Evolutionary conservation across 2,888 invertebrate genomes (phyloP).

Genomic region (Yponomeuta sedellus): DNA sequence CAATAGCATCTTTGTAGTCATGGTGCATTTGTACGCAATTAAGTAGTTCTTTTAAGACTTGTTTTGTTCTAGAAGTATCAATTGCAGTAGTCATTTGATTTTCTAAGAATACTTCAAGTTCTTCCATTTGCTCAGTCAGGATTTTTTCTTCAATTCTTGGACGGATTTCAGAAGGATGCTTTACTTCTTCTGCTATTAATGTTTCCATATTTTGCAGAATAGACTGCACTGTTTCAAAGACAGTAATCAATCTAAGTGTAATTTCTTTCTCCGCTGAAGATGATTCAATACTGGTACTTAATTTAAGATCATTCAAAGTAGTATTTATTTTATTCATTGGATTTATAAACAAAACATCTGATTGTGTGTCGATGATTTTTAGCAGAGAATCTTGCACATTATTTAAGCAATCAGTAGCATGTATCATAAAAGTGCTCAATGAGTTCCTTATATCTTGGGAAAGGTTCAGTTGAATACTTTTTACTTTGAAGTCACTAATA

Average conservation of each 20-base stretch:
- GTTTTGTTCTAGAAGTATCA: conserved; percentile 24
- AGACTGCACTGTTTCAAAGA: conserved; percentile 33
- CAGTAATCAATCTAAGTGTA: conserved; percentile 25
- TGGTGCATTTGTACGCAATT: conserved; percentile 44
- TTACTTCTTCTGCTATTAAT: conserved; percentile 37
- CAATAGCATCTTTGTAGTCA: conserved; percentile 45
- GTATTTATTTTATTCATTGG: conserved; percentile 34
- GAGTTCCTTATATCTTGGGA: conserved; percentile 38
- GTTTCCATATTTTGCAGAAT: conserved; percentile 30
- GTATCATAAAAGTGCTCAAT: conserved; percentile 39
- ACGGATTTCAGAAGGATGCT: conserved; percentile 21
- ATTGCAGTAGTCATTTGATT: conserved; percentile 23
- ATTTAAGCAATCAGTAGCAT: conserved; percentile 42
- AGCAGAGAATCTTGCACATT: conserved; percentile 39
- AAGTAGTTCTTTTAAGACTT: conserved; percentile 33
- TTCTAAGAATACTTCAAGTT: conserved; percentile 33
- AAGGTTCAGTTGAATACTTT: conserved; percentile 32
- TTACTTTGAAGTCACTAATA: conserved; percentile 43
- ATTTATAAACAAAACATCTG: conserved; percentile 37
- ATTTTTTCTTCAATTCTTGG: conserved; percentile 26
- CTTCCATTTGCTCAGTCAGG: conserved; percentile 34
- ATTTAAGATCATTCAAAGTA: conserved; percentile 26
- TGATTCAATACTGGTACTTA: conserved; percentile 24
- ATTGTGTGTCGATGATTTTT: conserved; percentile 44
- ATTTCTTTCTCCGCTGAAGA: conserved; percentile 26